phyloP scores from a whole-genome alignment of 2,113 vertebrate species.

The Vireo altiloquus region DNA sequence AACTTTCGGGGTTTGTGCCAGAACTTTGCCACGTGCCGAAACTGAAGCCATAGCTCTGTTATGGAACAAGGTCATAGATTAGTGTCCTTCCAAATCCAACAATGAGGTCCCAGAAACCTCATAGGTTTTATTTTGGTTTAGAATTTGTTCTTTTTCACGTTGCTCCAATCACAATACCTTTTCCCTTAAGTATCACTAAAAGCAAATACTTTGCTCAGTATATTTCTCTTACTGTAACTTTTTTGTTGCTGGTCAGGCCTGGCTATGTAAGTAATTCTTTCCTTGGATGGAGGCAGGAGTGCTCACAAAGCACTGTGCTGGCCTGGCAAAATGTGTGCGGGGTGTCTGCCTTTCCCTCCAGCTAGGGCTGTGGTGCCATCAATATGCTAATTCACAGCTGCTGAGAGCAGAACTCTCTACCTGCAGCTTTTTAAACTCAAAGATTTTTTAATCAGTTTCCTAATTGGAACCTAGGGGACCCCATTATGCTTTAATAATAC shows the following conservation, averaged over 20 bases:
- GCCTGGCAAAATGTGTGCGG: background rate
- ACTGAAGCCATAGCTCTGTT: background rate
- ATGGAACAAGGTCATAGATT: background rate
- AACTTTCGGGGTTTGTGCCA: background rate
- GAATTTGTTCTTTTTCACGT: background rate
- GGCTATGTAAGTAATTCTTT: background rate
- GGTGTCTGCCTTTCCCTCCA: background rate
- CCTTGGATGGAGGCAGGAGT: background rate
- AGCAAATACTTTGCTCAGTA: background rate
- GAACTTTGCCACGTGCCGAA: background rate
- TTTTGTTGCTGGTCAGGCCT: background rate
- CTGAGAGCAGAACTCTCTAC: constrained; percentile 44
- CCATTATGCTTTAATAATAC: constrained; percentile 71
- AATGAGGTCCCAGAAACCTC: background rate
- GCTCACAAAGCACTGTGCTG: background rate
- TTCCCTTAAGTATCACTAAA: background rate
- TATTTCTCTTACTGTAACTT: background rate
- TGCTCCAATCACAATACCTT: background rate
- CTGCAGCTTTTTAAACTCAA: constrained; percentile 59
- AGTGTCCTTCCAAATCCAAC: background rate
- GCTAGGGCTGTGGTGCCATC: constrained; percentile 28
- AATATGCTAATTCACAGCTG: constrained; percentile 48
- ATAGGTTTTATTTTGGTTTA: background rate
- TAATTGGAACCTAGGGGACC: constrained; percentile 72
- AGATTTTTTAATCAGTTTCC: constrained; percentile 59